phyloP scores from a whole-genome alignment of 2,797 vertebrate species.

The Manis javanica region DNA sequence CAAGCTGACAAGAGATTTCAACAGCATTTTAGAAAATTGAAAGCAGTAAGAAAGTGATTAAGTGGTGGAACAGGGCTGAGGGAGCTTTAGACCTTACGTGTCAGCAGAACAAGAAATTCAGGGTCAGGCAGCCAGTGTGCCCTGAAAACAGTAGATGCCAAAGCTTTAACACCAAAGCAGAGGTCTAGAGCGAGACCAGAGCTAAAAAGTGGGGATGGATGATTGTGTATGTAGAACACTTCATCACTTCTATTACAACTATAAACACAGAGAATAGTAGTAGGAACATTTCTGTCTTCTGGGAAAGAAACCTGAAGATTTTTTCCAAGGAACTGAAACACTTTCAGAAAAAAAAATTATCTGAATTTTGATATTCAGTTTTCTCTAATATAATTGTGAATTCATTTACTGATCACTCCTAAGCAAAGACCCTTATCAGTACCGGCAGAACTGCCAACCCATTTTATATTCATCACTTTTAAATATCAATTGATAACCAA shows the following conservation, averaged over 20 bases:
- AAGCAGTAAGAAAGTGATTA: neutral
- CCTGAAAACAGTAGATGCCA: neutral
- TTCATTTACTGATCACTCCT: neutral
- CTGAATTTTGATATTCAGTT: neutral
- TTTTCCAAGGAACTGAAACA: neutral
- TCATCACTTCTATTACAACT: neutral
- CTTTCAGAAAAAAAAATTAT: neutral
- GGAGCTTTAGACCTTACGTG: neutral
- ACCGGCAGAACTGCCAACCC: neutral
- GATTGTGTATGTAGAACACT: neutral
- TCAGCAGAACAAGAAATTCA: neutral
- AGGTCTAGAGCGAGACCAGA: neutral
- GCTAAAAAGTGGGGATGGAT: neutral
- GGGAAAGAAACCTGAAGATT: neutral
- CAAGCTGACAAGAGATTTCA: neutral
- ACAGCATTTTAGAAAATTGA: neutral
- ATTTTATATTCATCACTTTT: neutral
- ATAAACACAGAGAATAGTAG: neutral
- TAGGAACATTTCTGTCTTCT: neutral
- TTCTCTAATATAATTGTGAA: neutral
- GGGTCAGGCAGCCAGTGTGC: neutral
- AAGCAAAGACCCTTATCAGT: neutral
- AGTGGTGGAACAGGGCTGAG: neutral
- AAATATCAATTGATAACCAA: neutral
- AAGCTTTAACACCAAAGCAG: neutral